Percentiles rank a stretch among this genome's conserved stretches.
Evolutionary conservation across 2,113 vertebrate species (phyloP).

Genomic region (Chloebia gouldiae): DNA sequence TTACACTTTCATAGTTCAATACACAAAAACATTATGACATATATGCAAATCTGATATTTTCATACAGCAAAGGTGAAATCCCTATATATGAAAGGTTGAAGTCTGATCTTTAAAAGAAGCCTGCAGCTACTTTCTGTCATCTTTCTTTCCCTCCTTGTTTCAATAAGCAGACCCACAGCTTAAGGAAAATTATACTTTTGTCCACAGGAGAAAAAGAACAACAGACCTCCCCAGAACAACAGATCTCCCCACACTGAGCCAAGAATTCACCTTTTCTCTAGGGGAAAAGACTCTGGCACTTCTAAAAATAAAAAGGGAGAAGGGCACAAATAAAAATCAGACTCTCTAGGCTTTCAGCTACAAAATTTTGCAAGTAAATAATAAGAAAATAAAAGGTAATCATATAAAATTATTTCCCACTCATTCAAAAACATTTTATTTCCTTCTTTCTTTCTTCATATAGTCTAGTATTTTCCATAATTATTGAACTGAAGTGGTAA

Average conservation of each 20-base stretch:
- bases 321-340: background rate
- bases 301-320: background rate
- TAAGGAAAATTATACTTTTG: background rate
- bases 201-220: background rate
- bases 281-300: background rate
- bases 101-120: constrained; percentile 30
- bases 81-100: constrained; percentile 27
- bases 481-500: background rate
- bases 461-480: background rate
- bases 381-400: background rate
- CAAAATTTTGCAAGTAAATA: background rate
- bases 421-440: background rate
- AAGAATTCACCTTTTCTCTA: background rate
- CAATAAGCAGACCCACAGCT: background rate
- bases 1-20: background rate
- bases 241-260: background rate
- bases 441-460: background rate
- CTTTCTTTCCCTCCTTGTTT: background rate
- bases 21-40: constrained; percentile 31
- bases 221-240: background rate
- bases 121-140: constrained; percentile 28
- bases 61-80: constrained; percentile 45
- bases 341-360: background rate
- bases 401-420: background rate
- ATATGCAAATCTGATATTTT: constrained; percentile 51